Base-by-base conservation (phyloP, 2,888 invertebrate genomes). In the Drosophila affinis region DNA sequence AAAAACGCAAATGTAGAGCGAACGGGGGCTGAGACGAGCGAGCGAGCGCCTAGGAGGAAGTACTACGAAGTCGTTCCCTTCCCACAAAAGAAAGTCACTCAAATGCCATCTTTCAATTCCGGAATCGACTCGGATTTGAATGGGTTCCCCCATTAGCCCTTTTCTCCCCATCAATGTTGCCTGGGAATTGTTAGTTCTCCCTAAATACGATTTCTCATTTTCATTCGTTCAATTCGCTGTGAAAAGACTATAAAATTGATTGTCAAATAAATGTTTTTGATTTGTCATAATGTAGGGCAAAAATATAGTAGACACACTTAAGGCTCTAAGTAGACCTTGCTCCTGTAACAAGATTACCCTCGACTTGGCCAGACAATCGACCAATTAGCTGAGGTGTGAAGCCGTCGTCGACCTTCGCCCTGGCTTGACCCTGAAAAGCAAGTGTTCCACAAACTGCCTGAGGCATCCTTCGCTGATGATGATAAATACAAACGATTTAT, bases 361-460 rank as follows among this genome's bases (percentile, higher is more conserved):
- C 1, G 63, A 68, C n/a, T 45, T 80, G 29, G 81, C 78, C 47
- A 71, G 9, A 64, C 68, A 7, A 78, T 78, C 47, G 75, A 80
- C 6, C 34, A 34, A 34, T 34, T 34, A 12, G 4, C 34, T 1
- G 72, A 78, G 9, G 24, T 78, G 21, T 45, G 71, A 6, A 44
- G 71, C 6, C 34, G 49, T 78, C 18, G 75, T 78, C 6, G 67
- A 76, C 18, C 34, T 14, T 1, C 78, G 64, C 18, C 34, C 14
- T 1, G 75, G 64, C 0, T 9, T 78, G 48, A 71, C 58, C 6
- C 64, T 75, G 7, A 60, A 21, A 21, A 3, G 21, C 21, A 21
- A 3, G 75, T 21, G 10, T 54, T 3, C 56, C 59, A 1, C 29
- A 75, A 1, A 12, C 9, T 24, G 9, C 21, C 24, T 12, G 2